These are phyloP conservation scores for Larimichthys polyactis DNA, from an alignment of 2,113 vertebrate species.

Conservation along the genomic window DNA sequence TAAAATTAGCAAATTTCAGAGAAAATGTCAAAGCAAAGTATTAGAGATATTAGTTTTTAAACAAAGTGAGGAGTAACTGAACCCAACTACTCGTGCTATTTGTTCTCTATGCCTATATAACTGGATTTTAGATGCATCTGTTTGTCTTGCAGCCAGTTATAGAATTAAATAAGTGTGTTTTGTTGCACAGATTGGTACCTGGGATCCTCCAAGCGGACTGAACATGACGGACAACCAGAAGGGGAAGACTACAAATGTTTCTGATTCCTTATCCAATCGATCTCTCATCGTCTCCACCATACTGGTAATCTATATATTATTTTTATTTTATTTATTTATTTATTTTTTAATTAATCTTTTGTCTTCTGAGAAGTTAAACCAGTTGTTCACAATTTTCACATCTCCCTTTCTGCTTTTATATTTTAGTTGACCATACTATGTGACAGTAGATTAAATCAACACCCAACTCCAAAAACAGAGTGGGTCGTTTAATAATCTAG, in stretches of 20 bases:
- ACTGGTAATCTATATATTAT: slow-evolving; percentile 84
- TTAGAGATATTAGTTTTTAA: not conserved
- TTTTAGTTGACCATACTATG: not conserved
- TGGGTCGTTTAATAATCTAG: not conserved
- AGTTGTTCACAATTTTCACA: not conserved
- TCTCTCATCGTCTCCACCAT: slow-evolving; percentile 96
- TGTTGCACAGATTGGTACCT: slow-evolving; percentile 93
- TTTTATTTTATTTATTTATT: too few species aligned
- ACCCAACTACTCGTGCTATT: not conserved
- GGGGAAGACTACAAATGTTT: slow-evolving; percentile 93
- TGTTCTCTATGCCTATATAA: not conserved
- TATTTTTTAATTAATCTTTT: slow-evolving; percentile 18
- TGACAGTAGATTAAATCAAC: not conserved
- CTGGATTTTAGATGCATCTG: not conserved
- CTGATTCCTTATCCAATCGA: slow-evolving; percentile 95
- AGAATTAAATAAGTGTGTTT: not conserved
- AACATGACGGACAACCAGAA: slow-evolving; percentile 99
- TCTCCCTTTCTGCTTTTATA: not conserved
- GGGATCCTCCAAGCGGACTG: slow-evolving; percentile 95
- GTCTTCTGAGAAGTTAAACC: not conserved
- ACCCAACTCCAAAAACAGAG: not conserved
- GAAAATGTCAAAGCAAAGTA: not conserved
- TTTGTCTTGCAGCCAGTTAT: not conserved
- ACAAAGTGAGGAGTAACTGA: not conserved
- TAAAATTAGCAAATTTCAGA: not conserved